Conservation (phyloP, 1,140 invertebrate species). For the Drepana arcuata region DNA sequence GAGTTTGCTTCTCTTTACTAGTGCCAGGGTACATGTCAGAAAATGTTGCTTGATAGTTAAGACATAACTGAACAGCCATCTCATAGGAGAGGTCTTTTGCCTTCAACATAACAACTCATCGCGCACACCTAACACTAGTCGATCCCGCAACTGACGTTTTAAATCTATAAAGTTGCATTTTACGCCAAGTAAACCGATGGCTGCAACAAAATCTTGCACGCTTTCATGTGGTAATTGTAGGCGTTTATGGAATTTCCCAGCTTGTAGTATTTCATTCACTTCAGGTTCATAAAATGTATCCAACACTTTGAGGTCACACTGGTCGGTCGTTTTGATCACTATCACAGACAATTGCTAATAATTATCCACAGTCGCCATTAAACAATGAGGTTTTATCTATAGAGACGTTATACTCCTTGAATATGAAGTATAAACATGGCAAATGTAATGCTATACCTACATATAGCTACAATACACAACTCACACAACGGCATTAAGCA, state of each 20-base stretch:
- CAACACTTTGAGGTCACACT: slow-evolving; percentile 12
- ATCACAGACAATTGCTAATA: too few species aligned
- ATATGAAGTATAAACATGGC: too few species aligned
- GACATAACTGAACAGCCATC: slow-evolving; percentile 13
- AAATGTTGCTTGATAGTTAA: slow-evolving; percentile 19
- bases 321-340: too few species aligned
- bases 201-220: slow-evolving; percentile 19
- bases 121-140: slow-evolving; percentile 15
- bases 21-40: slow-evolving; percentile 14
- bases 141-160: slow-evolving; percentile 11
- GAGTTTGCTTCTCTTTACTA: slow-evolving; percentile 15
- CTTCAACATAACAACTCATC: slow-evolving; percentile 16
- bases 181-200: slow-evolving; percentile 13
- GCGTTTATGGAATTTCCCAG: slow-evolving; percentile 19
- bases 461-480: too few species aligned
- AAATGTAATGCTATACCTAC: too few species aligned
- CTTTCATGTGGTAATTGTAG: slow-evolving; percentile 8
- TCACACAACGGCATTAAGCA: too few species aligned
- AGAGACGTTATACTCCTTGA: too few species aligned
- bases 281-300: slow-evolving; percentile 23
- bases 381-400: too few species aligned
- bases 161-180: slow-evolving; percentile 19
- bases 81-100: slow-evolving; percentile 16
- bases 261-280: slow-evolving; percentile 22
- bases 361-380: too few species aligned